Percentiles rank a stretch among this genome's conserved stretches.
Conservation (phyloP, 2,888 invertebrate species). For the Rhagonycha fulva region DNA sequence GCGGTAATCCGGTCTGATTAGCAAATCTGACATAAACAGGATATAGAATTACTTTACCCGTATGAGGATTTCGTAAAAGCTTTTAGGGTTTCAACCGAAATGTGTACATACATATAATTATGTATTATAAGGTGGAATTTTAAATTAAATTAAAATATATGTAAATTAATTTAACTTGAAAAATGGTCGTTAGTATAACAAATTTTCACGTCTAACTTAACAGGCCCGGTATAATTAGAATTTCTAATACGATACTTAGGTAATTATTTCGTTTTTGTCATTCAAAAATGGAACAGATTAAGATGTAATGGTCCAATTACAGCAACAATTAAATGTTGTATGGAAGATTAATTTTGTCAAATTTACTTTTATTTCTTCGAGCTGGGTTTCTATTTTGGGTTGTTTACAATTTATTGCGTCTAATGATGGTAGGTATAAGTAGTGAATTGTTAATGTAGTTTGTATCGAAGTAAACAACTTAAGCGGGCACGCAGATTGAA, state of each 20-base stretch:
- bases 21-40: neutral
- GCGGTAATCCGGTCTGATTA: neutral
- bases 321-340: no score
- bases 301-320: no score
- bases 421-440: no score
- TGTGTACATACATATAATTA: neutral
- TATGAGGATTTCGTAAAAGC: neutral
- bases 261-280: no score
- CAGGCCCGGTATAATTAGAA: no score
- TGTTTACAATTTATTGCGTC: neutral
- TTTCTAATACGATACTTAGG: neutral
- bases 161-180: neutral
- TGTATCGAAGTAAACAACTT: neutral
- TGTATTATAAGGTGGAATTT: neutral
- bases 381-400: neutral
- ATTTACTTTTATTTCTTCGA: no score
- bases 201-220: no score
- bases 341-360: no score
- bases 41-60: neutral
- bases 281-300: no score
- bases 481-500: neutral
- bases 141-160: neutral
- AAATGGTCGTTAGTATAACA: neutral
- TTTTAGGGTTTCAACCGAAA: neutral
- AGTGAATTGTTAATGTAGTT: neutral